Evolutionary conservation across 1,140 invertebrate species (phyloP).

Genomic region (Lordiphosa collinella): DNA sequence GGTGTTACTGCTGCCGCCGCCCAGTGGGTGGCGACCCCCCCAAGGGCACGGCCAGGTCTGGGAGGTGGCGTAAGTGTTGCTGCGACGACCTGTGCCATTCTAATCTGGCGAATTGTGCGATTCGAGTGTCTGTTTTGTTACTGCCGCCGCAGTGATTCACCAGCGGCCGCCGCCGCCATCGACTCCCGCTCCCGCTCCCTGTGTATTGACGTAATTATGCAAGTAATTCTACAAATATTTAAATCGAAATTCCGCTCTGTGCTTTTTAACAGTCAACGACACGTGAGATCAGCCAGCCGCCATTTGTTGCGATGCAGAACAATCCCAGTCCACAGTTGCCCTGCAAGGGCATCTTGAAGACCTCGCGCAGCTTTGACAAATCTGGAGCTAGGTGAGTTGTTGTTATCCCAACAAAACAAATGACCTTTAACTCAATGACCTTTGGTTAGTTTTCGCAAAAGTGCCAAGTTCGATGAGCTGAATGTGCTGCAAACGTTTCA

Average conservation of each 20-base stretch:
- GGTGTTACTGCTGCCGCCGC: constrained; percentile 11
- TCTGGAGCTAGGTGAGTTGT: constrained; percentile 78
- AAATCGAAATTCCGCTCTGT: constrained; percentile 19
- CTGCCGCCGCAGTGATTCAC: constrained; percentile 43
- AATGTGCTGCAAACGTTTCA: constrained; percentile 99
- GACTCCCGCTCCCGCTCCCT: constrained; percentile 17
- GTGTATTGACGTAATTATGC: constrained; percentile 54
- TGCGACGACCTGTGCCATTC: constrained; percentile 41
- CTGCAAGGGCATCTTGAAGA: constrained; percentile 94
- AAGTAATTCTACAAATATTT: constrained; percentile 24
- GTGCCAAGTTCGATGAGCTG: constrained; percentile 99
- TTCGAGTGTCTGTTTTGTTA: constrained; percentile 30
- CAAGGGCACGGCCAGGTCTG: constrained; percentile 46
- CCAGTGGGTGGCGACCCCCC: constrained; percentile 44
- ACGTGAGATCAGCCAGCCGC: constrained; percentile 8
- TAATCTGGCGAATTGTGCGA: constrained; percentile 30
- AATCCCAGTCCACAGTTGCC: constrained; percentile 84
- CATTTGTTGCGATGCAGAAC: constrained; percentile 63
- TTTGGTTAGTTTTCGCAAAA: constrained; percentile 83
- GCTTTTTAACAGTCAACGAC: constrained; percentile 26
- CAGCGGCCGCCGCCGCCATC: constrained; percentile 34
- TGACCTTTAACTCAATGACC: constrained; percentile 21
- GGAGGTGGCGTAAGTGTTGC: constrained; percentile 56
- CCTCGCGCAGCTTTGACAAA: constrained; percentile 92
- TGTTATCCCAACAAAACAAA: constrained; percentile 7